These are phyloP conservation scores for Emydocephalus ijimae DNA, from an alignment of 2,113 vertebrate genomes.

Conservation along the genomic window DNA sequence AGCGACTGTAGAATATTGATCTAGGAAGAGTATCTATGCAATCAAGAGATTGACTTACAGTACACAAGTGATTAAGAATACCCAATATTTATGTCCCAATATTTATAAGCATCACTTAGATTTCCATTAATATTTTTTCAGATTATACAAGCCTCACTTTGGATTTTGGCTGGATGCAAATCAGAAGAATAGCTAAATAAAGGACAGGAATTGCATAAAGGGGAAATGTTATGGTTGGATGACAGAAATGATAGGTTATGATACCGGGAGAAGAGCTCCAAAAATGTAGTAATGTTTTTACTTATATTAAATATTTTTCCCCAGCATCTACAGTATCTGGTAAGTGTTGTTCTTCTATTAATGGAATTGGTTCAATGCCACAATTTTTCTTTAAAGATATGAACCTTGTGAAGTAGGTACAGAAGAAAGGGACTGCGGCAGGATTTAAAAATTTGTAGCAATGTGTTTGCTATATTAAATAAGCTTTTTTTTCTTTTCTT, in stretches of 20 bases:
- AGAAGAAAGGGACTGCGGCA: background rate
- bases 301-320: background rate
- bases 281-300: background rate
- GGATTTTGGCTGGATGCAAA: background rate
- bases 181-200: background rate
- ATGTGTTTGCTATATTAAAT: background rate
- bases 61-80: background rate
- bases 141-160: background rate
- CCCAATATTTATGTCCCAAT: background rate
- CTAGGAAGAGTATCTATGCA: background rate
- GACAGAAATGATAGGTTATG: background rate
- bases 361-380: background rate
- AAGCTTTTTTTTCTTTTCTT: background rate
- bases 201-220: background rate
- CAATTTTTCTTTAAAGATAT: background rate
- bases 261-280: background rate
- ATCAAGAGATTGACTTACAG: background rate
- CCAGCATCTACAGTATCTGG: background rate
- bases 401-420: background rate
- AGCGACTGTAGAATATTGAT: background rate
- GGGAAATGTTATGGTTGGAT: background rate
- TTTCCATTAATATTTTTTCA: background rate
- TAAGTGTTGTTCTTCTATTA: background rate
- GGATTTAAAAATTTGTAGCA: background rate
- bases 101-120: background rate